Percentiles rank a stretch among this genome's conserved stretches.
Conservation (phyloP, 2,888 invertebrate species). For the Drosophila atripex region DNA sequence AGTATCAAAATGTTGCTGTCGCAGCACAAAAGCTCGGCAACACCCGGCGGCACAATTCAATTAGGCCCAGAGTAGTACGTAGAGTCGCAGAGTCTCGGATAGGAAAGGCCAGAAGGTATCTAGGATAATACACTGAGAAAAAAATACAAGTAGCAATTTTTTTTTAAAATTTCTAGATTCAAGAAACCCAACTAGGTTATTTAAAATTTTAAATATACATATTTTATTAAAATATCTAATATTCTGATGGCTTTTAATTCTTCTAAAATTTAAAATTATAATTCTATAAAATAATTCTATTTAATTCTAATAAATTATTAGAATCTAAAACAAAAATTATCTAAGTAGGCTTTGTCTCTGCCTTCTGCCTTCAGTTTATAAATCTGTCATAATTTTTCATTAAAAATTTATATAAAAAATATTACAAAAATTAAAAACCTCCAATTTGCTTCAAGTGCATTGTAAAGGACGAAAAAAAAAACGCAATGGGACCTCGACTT, state of each 20-base stretch:
- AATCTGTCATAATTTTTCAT: no score
- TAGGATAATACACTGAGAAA: background rate
- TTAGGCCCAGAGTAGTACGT: constrained; percentile 45
- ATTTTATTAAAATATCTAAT: no score
- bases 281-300: background rate
- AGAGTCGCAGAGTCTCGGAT: constrained; percentile 22
- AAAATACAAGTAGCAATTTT: background rate
- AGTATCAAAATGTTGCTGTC: constrained; percentile 57
- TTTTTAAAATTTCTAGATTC: background rate
- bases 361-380: no score
- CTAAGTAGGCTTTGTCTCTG: no score
- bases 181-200: background rate
- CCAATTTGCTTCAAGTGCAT: background rate
- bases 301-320: background rate
- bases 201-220: no score
- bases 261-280: no score
- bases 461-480: background rate
- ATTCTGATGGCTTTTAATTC: no score
- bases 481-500: background rate
- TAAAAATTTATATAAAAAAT: no score
- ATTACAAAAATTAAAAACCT: no score
- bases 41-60: constrained; percentile 62
- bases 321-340: no score
- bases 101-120: background rate
- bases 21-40: constrained; percentile 51